These are phyloP conservation scores for Papilio dardanus DNA, from an alignment of 1,140 invertebrate species.

Conservation along the genomic window DNA sequence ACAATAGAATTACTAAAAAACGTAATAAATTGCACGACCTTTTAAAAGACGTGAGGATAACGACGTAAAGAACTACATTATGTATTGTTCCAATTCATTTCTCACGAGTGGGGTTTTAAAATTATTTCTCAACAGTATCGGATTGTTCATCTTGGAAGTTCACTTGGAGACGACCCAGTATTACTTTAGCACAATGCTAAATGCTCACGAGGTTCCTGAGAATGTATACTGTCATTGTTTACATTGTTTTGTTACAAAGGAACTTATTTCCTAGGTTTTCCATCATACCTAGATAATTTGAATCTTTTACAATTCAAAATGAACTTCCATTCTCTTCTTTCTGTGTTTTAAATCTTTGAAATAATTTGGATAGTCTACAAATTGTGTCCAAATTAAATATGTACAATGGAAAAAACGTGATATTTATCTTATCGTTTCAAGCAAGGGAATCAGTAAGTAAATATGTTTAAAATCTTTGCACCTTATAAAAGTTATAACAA, in stretches of 20 bases:
- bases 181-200: neutral
- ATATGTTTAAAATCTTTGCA: too few species aligned
- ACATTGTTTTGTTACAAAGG: constrained; percentile 26
- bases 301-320: neutral
- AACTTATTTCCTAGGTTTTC: neutral
- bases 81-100: constrained; percentile 21
- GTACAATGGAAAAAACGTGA: too few species aligned
- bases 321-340: neutral
- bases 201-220: constrained; percentile 13
- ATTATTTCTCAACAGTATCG: constrained; percentile 1
- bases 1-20: constrained; percentile 13
- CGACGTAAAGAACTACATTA: neutral
- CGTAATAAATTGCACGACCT: constrained; percentile 22
- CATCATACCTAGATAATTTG: neutral
- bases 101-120: constrained; percentile 20
- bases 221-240: constrained; percentile 23
- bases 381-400: too few species aligned
- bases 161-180: constrained; percentile 23
- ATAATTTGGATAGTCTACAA: too few species aligned
- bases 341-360: neutral
- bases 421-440: too few species aligned
- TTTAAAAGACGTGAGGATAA: constrained; percentile 18
- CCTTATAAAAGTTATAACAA: too few species aligned
- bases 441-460: too few species aligned
- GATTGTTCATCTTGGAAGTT: neutral